Evolutionary conservation across 2,113 vertebrate species (phyloP).

Genomic region (Apistogramma diplotaenia): DNA sequence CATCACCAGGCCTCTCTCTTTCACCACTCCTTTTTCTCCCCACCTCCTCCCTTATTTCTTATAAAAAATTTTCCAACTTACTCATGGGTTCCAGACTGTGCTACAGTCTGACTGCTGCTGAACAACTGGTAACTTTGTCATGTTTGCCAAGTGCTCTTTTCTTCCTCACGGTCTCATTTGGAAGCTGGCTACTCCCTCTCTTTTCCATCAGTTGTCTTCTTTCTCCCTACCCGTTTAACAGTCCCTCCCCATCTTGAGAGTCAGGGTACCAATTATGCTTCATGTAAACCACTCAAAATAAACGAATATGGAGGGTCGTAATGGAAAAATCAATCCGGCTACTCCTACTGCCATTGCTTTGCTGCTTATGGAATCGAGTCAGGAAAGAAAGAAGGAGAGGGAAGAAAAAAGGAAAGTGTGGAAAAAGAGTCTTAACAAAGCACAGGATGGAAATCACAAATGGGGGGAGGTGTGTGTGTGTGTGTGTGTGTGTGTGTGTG

Average conservation of each 20-base stretch:
- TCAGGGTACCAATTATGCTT: constrained; percentile 48
- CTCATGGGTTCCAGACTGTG: constrained; percentile 72
- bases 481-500: too few species aligned
- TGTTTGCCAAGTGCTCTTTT: constrained; percentile 49
- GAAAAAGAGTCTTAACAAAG: constrained; percentile 18
- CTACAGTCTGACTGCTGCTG: constrained; percentile 44
- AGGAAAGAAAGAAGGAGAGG: constrained; percentile 31
- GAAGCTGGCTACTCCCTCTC: constrained; percentile 12
- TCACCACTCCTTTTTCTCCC: constrained; percentile 10
- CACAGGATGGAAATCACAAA: constrained; percentile 47
- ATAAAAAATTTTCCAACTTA: constrained; percentile 68
- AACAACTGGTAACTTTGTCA: constrained; percentile 69
- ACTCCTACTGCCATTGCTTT: constrained; percentile 12
- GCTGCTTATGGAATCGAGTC: constrained; percentile 38
- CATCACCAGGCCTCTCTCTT: constrained; percentile 50
- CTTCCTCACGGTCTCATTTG: constrained; percentile 18
- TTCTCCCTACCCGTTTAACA: constrained; percentile 3
- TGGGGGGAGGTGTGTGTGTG: background rate
- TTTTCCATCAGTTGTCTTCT: constrained; percentile 44
- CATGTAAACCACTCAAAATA: constrained; percentile 62
- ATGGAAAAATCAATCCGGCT: constrained; percentile 63
- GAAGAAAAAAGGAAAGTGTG: background rate
- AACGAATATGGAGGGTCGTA: constrained; percentile 29
- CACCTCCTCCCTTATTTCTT: constrained; percentile 27
- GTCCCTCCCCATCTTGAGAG: constrained; percentile 24